Base-by-base conservation (phyloP, 2,797 vertebrate genomes). In the Chiloscyllium punctatum region DNA sequence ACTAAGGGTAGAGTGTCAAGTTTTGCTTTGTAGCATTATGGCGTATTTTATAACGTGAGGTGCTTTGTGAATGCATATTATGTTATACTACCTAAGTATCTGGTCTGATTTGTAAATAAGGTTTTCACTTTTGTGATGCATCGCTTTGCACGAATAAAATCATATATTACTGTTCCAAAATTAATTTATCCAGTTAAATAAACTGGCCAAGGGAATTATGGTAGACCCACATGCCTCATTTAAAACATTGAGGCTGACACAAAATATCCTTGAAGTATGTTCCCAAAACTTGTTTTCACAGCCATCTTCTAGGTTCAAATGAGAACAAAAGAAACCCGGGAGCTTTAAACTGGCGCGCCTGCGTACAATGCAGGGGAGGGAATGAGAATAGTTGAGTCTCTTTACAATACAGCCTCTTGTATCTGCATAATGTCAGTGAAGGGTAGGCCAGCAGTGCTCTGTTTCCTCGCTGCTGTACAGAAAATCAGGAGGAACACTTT, bases 311-410 rank as follows among this genome's bases (percentile, higher is more conserved):
- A 74, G 71, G 68, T 74, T 74, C 27, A 30, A 74, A 48, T 48
- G 15, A 11, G 42, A 94, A 94, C 94, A 94, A 94, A 94, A 94
- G 94, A 74, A 74, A 74, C 25, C 74, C 21, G 5, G 42, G 92
- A 15, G 68, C 94, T 72, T 74, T 74, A 74, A 94, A 94, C 53
- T 72, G 27, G 5, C 94, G 94, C 94, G 94, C 69, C 15, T 74
- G 94, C 94, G 92, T 16, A 51, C 27, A 33, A 33, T 6, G 4
- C 6, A 16, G 5, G 16, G 13, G 11, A 3, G 72, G 72, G 74
- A 30, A 13, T 3, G 18, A 15, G 6, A 9, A 21, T 30, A 94
- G 71, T 53, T 27, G 68, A 18, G 33, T 1, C 27, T 72, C 74
- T 33, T 30, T 48, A 8, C 42, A 53, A 27, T 74, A n/a, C 42